phyloP scores from a whole-genome alignment of 2,888 invertebrate species.

The Cheilosia vernalis region DNA sequence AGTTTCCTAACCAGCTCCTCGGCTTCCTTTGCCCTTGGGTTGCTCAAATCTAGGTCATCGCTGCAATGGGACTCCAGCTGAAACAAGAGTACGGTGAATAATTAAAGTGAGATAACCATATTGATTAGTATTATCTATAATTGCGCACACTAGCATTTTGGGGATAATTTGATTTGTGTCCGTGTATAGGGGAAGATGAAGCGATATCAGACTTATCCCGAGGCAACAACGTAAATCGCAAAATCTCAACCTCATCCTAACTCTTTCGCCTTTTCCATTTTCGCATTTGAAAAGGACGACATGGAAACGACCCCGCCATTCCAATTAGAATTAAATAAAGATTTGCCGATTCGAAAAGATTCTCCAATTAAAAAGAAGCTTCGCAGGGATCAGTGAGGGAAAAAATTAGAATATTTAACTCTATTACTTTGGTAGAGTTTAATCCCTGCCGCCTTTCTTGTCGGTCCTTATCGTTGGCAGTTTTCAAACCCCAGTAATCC shows the following conservation, averaged over 20 bases:
- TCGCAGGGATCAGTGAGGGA: conserved; percentile 18
- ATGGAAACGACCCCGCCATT: conserved; percentile 4
- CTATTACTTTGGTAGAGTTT: conserved; percentile 21
- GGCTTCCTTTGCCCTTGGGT: conserved; percentile 70
- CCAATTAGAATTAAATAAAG: conserved; percentile 46
- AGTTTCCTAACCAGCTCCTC: conserved; percentile 75
- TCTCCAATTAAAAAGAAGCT: conserved; percentile 56
- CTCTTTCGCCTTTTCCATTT: background rate
- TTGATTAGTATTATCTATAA: too few species aligned
- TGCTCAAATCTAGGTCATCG: conserved; percentile 52
- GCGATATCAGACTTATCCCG: background rate
- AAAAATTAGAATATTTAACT: conserved; percentile 39
- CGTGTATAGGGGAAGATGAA: background rate
- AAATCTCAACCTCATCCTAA: conserved; percentile 2
- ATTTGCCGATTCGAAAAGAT: conserved; percentile 47
- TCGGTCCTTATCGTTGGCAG: conserved; percentile 38
- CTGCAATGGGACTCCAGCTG: conserved; percentile 75
- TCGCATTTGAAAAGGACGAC: background rate
- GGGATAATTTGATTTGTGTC: conserved; percentile 14
- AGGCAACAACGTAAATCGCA: conserved; percentile 11
- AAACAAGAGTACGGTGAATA: background rate
- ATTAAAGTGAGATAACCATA: conserved; percentile 36
- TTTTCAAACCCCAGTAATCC: conserved; percentile 49
- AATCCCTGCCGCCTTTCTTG: conserved; percentile 39
- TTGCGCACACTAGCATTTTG: background rate